Percentiles rank a stretch among this genome's conserved stretches.
These are phyloP conservation scores for Tor tambroides DNA, from an alignment of 2,113 vertebrate genomes.

Conservation along the genomic window DNA sequence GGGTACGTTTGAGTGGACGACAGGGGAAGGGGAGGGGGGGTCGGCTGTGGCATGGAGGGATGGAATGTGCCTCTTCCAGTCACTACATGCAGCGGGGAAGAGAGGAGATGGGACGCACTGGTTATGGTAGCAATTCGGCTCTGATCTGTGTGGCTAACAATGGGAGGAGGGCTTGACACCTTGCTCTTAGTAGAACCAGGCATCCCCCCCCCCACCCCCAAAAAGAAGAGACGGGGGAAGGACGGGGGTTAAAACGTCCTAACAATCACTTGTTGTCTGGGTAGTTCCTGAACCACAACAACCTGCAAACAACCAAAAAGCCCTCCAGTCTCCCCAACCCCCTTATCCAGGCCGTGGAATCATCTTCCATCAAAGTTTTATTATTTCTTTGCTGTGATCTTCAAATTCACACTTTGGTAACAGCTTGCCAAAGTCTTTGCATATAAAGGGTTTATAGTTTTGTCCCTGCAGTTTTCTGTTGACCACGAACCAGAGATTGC, in stretches of 20 bases:
- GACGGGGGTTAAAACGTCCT: conserved; percentile 35
- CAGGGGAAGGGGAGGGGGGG: conserved; percentile 46
- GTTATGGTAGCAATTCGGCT: conserved; percentile 44
- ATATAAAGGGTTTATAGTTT: conserved; percentile 5
- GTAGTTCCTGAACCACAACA: conserved; percentile 64
- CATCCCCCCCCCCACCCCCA: conserved; percentile 62
- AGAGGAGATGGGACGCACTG: conserved; percentile 1
- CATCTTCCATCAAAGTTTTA: conserved; percentile 35
- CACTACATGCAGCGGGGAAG: conserved; percentile 34
- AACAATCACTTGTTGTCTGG: conserved; percentile 65
- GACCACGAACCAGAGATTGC: background rate
- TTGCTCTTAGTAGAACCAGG: conserved; percentile 64
- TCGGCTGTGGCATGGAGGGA: conserved; percentile 40
- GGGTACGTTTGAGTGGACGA: conserved; percentile 69
- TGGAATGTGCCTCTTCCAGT: conserved; percentile 48
- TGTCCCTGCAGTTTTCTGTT: background rate
- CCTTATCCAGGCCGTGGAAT: conserved; percentile 28
- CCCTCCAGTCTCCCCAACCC: conserved; percentile 51
- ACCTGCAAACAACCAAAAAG: conserved; percentile 64
- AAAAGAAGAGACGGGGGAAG: conserved; percentile 49
- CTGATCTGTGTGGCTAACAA: conserved; percentile 67
- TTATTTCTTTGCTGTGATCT: conserved; percentile 49
- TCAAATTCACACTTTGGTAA: conserved; percentile 54
- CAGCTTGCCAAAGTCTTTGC: conserved; percentile 23
- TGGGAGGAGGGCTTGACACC: conserved; percentile 73